Base-by-base conservation (phyloP, 2,797 vertebrate species). In the Phaenicophaeus curvirostris region DNA sequence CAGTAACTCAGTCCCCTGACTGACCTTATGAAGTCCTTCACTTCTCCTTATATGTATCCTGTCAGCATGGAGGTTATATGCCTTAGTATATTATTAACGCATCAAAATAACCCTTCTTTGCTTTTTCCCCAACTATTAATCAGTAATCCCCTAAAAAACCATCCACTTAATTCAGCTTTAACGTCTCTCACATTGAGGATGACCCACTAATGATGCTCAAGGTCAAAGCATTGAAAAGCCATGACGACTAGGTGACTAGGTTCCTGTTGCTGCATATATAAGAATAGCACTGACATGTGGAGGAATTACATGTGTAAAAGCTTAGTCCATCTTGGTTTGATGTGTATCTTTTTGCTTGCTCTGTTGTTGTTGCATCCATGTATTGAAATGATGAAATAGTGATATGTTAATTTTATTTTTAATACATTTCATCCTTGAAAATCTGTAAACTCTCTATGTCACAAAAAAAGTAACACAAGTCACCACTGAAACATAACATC, bases 91-190 rank as follows among this genome's bases (percentile, higher is more conserved):
- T 39, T 67, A 13, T 16, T 77, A 50, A 27, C 2, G 1, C 21
- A 80, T 13, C 8, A 6, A 87, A 17, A 19, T 23, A 13, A 30
- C 5, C 13, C 2, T 42, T 75, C 39, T 72, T 72, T 78, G 9
- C 18, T 78, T 87, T 85, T 76, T 16, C 21, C 42, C 19, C 44
- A 62, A 6, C 31, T 33, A 50, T 48, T 50, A 33, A 55, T 35
- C 31, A 55, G 11, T 33, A 59, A 66, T 67, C 77, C 35, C 7
- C 59, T 58, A 33, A 75, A 87, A 30, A 14, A 0, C 0, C 0
- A 14, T 24, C 15, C 4, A 15, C 21, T 89, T 21, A 59, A 42
- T 82, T 72, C 24, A 44, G 4, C 30, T 87, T 73, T 87, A 53
- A 35, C 0, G 0, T 46, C 21, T 69, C 8, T 55, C 25, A 54